Evolutionary conservation across 2,113 vertebrate genomes (phyloP), one percentile per base, ranked within the genome.

Genomic region (Pachycephala philippinensis): DNA sequence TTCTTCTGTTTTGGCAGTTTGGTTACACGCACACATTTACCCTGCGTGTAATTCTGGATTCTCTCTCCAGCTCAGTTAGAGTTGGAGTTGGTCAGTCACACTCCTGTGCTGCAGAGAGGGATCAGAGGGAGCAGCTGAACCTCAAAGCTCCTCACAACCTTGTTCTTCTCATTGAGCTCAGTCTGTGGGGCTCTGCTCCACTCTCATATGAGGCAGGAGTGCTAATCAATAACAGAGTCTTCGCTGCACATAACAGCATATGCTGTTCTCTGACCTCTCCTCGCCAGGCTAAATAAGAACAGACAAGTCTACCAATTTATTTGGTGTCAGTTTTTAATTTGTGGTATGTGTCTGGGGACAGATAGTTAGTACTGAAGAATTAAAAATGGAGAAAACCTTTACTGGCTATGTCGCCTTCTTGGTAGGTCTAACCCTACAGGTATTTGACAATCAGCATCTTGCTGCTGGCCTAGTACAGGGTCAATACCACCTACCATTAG

Each of bases 71-170:
- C 40, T 95, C 14, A 10, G 14, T 19, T 42, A 13, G 33, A 74
- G 24, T 1, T 50, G 23, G 30, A 31, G 13, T 20, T 61, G 44
- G 24, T 90, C 1, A 0, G 10, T 61, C 45, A 89, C 72, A 81
- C 19, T 52, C 28, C 35, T 3, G 2, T 59, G 42, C 61, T 82
- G 45, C 45, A 54, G 65, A 56, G 37, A 39, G 6, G 22, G 54
- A 27, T 9, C 0, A 0, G 7, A 17, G 17, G 15, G 24, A 72
- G 23, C 18, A 71, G 57, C 21, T 45, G 22, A 65, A 35, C 19
- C 1, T 1, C 33, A 15, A 33, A 65, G 60, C 39, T 72, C 31
- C 22, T 30, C 11, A 9, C 21, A 44, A 3, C 31, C 6, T 53
- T 40, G 11, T 16, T 87, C 33, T 66, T 66, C 35, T 40, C 14